A percentile compares a stretch with the other conserved stretches of the same genome.
These are phyloP conservation scores for Urocynchramus pylzowi DNA, from an alignment of 2,113 vertebrate genomes.

Conservation along the genomic window DNA sequence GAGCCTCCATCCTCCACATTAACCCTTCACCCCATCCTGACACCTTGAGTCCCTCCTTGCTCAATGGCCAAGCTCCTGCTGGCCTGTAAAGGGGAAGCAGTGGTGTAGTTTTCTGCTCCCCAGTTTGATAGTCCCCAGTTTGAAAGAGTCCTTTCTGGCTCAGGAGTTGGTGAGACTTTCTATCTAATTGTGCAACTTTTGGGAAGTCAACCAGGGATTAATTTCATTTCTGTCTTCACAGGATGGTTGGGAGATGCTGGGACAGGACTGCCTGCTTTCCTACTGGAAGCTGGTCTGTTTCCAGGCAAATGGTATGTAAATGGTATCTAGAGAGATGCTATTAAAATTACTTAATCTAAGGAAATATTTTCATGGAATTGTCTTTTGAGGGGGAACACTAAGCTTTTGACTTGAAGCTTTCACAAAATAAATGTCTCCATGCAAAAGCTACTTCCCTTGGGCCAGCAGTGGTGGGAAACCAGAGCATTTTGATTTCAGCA, in stretches of 20 bases:
- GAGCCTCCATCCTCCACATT: neutral
- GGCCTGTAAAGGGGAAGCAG: neutral
- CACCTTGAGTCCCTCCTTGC: neutral
- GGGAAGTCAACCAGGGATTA: neutral
- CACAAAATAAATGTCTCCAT: neutral
- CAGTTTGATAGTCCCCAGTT: accelerated
- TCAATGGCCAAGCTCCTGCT: neutral
- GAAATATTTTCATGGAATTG: neutral
- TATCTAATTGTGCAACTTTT: neutral
- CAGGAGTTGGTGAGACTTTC: neutral
- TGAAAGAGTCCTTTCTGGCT: neutral
- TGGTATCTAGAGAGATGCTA: neutral
- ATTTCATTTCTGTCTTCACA: neutral
- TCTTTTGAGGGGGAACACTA: neutral
- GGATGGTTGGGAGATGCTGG: neutral
- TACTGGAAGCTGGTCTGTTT: neutral
- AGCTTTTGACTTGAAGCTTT: neutral
- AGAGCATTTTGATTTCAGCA: neutral
- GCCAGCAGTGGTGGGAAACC: neutral
- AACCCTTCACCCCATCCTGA: neutral
- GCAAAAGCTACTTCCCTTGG: neutral
- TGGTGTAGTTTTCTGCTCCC: neutral
- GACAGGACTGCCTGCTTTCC: neutral
- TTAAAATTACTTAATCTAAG: neutral
- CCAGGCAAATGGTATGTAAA: neutral